Evolutionary conservation across 2,888 invertebrate species (phyloP).

Genomic region (Ferdinandea cuprea): DNA sequence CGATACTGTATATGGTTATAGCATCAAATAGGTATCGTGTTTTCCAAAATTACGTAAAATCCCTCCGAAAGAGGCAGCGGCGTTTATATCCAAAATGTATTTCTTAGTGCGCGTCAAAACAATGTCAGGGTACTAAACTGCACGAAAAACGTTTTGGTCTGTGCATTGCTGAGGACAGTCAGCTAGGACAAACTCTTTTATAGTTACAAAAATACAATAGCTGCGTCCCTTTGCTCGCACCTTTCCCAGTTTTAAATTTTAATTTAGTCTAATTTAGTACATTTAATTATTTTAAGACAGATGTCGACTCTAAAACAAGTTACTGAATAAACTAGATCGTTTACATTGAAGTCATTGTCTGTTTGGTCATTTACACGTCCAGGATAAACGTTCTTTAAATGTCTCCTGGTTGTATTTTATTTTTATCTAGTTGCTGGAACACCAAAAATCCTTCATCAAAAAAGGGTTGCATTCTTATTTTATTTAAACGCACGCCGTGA

Average conservation of each 20-base stretch:
- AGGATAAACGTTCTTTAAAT: constrained; percentile 18
- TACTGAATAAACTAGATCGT: background rate
- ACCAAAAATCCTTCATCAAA: background rate
- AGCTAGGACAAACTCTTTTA: too few relatives aligned
- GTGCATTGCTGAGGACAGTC: too few relatives aligned
- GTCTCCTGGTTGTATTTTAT: constrained; percentile 7
- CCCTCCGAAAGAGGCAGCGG: too few relatives aligned
- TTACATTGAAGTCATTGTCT: constrained; percentile 3
- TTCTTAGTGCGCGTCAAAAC: too few relatives aligned
- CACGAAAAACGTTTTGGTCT: too few relatives aligned
- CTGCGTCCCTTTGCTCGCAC: background rate
- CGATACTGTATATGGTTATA: too few relatives aligned
- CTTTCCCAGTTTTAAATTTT: background rate
- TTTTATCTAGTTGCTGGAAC: constrained; percentile 10
- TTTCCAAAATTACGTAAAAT: too few relatives aligned
- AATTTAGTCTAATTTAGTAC: background rate
- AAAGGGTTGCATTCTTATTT: constrained; percentile 47
- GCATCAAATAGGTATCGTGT: too few relatives aligned
- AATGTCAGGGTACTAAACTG: too few relatives aligned
- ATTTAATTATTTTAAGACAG: constrained; percentile 26
- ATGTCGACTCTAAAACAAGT: background rate
- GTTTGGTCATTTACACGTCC: constrained; percentile 54
- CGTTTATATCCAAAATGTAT: too few relatives aligned
- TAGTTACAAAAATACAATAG: too few relatives aligned
- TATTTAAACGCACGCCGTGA: constrained; percentile 9